A percentile compares a stretch with the other conserved stretches of the same genome.
Evolutionary conservation across 2,797 vertebrate species (phyloP).

Genomic region (Remorina albescens): DNA sequence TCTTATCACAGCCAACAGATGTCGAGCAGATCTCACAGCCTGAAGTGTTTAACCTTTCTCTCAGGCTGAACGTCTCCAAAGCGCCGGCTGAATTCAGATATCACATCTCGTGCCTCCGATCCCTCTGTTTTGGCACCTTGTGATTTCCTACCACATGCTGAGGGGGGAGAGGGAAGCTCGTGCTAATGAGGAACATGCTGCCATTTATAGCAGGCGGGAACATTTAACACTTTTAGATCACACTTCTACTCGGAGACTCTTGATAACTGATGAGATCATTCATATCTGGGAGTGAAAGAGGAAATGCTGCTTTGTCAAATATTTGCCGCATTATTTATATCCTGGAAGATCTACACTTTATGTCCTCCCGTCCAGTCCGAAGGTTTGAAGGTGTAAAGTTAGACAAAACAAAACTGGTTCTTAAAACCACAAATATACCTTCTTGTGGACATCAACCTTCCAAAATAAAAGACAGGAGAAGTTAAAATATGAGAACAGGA

Average conservation of each 20-base stretch:
- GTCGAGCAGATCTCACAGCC: neutral
- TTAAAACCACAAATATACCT: too few relatives aligned
- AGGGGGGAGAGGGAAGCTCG: neutral
- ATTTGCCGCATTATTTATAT: too few relatives aligned
- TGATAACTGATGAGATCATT: neutral
- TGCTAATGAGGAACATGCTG: neutral
- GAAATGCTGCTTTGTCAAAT: neutral
- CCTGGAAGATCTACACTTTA: too few relatives aligned
- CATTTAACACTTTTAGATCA: conserved; percentile 26
- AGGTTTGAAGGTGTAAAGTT: too few relatives aligned
- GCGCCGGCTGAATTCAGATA: neutral
- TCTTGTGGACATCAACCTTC: too few relatives aligned
- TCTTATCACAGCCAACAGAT: conserved; percentile 37
- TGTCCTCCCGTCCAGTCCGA: too few relatives aligned
- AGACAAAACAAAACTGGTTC: too few relatives aligned
- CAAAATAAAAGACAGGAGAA: too few relatives aligned
- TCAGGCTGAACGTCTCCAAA: conserved; percentile 18
- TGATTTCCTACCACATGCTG: conserved; percentile 4
- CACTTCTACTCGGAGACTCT: neutral
- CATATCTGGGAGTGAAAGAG: neutral
- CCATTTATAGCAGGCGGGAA: conserved; percentile 6
- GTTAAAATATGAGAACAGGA: too few relatives aligned
- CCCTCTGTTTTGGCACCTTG: neutral
- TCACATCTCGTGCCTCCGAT: neutral
- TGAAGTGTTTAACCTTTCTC: conserved; percentile 52